These are phyloP conservation scores for Anarrhichthys ocellatus DNA, from an alignment of 2,113 vertebrate genomes.

Conservation along the genomic window DNA sequence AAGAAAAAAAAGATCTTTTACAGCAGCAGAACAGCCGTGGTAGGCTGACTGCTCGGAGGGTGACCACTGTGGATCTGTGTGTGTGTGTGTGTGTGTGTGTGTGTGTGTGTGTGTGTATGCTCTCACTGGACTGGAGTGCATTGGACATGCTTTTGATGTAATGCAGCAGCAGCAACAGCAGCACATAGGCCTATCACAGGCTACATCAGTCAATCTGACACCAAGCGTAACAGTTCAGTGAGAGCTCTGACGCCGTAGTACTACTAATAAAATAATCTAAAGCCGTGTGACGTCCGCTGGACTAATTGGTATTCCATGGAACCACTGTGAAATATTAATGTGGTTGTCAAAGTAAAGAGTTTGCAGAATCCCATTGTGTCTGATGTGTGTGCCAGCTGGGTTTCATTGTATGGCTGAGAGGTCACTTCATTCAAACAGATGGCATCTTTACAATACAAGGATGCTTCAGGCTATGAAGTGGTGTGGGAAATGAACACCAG, in stretches of 20 bases:
- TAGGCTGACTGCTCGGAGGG: constrained; percentile 27
- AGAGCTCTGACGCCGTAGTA: constrained; percentile 35
- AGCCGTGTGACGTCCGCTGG: constrained; percentile 36
- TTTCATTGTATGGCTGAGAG: constrained; percentile 61
- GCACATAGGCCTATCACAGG: constrained; percentile 53
- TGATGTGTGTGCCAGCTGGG: constrained; percentile 59
- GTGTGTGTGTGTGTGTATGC: constrained; percentile 9
- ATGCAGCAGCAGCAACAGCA: constrained; percentile 58
- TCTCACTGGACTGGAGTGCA: constrained; percentile 35
- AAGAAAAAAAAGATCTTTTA: constrained; percentile 57
- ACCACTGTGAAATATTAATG: constrained; percentile 71
- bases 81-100: constrained; percentile 15
- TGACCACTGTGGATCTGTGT: constrained; percentile 22
- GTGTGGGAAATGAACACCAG: constrained; percentile 54
- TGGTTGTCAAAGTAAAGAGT: constrained; percentile 56
- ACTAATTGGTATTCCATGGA: constrained; percentile 58
- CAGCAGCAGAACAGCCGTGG: constrained; percentile 31
- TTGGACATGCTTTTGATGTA: constrained; percentile 60
- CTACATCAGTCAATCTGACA: constrained; percentile 70
- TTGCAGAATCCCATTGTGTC: constrained; percentile 44
- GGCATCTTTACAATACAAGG: constrained; percentile 66
- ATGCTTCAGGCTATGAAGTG: constrained; percentile 48
- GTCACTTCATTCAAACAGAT: constrained; percentile 74
- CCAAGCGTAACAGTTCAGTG: constrained; percentile 42
- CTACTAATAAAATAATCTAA: constrained; percentile 47